Base-by-base conservation (phyloP, 92 coral and sea anemone species). In the Meandrina meandrites region DNA sequence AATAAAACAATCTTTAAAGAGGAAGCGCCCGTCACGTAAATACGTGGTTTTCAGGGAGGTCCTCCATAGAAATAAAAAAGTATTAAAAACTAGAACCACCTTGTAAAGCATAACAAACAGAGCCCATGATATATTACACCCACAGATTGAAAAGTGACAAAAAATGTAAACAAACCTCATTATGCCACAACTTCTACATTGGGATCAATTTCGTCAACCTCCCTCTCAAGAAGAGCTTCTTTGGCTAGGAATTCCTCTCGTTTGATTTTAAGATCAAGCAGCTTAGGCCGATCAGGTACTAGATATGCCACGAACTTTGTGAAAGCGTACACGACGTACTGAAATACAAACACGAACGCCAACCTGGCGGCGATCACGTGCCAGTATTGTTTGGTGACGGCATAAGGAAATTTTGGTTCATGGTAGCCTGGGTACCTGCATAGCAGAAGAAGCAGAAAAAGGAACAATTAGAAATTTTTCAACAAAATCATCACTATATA, bases 281-380 rank as follows among this genome's bases (percentile, higher is more conserved):
- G 88, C 27, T 90, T 92, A 10, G 99, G 99, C 22, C 91, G 93
- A 58, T 97, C 99, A 35, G 99, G 99, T 27, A 97, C 95, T 8
- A 95, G 86, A 93, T 92, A 97, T 18, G 99, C 97, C 74, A 95
- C 94, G 64, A 97, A 92, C 93, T 95, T 96, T 47, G 96, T 97
- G 87, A 93, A 83, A 50, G 84, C 90, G 75, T 95, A 97, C 78
- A 97, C 99, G 88, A 95, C n/a, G 87, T 95, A 97, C 92, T 97
- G 99, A 93, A 97, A 97, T 22, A 91, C 92, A 66, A 97, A 90
- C 50, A 97, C 99, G 77, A 97, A 97, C 11, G 96, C 95, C 34
- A 97, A 84, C 58, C 97, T 95, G 28, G 95, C 98, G 35, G 98
- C 95, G 30, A 96, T 94, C 88, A 97, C 97, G 80, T 97, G 99